phyloP scores from a whole-genome alignment of 2,113 vertebrate species.

The Oryzias woworae region DNA sequence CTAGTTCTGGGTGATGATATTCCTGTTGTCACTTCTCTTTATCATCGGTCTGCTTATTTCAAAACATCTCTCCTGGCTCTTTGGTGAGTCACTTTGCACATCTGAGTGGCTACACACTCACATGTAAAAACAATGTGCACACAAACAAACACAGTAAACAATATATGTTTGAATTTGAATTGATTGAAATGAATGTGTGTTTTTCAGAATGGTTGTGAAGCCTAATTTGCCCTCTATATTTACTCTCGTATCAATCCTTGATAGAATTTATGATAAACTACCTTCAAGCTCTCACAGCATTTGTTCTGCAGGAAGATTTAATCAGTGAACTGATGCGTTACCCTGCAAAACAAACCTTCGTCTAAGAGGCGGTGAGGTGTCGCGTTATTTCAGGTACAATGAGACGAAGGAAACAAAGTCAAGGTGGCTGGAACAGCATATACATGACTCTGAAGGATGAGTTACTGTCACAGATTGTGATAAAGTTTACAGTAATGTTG shows the following conservation, averaged over 20 bases:
- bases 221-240: neutral
- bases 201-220: no score
- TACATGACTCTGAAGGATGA: constrained; percentile 6
- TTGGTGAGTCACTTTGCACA: constrained; percentile 63
- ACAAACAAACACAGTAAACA: neutral
- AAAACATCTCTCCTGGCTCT: constrained; percentile 36
- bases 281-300: neutral
- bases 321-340: neutral
- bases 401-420: constrained; percentile 7
- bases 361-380: neutral
- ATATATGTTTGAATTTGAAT: no score
- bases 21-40: constrained; percentile 35
- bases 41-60: constrained; percentile 28
- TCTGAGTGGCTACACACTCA: constrained; percentile 53
- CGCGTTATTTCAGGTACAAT: constrained; percentile 8
- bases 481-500: no score
- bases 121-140: constrained; percentile 30
- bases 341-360: no score
- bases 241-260: neutral
- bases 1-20: constrained; percentile 23
- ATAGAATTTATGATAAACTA: neutral
- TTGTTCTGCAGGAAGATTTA: neutral
- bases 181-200: no score
- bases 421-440: constrained; percentile 1
- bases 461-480: neutral